Evolutionary conservation across 2,888 invertebrate genomes (phyloP), one percentile per base, ranked within the genome.

Genomic region (Epinotia demarniana): DNA sequence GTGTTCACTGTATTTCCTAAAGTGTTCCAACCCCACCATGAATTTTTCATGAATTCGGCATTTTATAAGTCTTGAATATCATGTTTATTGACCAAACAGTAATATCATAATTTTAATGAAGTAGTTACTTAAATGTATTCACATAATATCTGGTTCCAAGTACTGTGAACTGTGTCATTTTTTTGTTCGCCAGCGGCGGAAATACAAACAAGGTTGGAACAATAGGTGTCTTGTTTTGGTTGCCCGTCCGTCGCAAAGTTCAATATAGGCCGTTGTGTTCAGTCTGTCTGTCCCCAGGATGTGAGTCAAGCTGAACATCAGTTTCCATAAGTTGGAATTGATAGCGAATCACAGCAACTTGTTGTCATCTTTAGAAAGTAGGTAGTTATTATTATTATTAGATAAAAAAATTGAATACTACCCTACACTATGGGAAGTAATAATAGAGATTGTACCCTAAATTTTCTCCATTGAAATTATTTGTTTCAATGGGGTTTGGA

Each of bases 221-320:
- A 91, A 92, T 91, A 87, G 77, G 77, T 75, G 80, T 79, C 86
- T 89, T 90, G 87, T 90, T 88, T 87, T 87, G 87, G 87, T 81
- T 79, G 79, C 80, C 81, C 75, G 77, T 77, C 85, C 81, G 83
- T 85, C 85, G 83, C 85, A 84, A 85, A 82, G 83, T 84, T 84
- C 84, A 85, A 84, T 82, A 85, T 82, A 82, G 69, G 62, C 72
- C 77, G 78, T 78, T 77, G 81, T 81, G 80, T 78, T 73, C 80
- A 82, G 85, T 82, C 83, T 79, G 84, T 81, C 79, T 77, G 81
- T 78, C 81, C 81, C 77, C 88, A 91, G 92, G 91, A 91, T 88
- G 78, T 91, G 91, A 91, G 79, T 91, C 91, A 90, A 82, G 80
- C 82, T 73, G 80, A 23, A 67, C 83, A 83, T 84, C 84, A 82